A percentile compares a stretch with the other conserved stretches of the same genome.
Evolutionary conservation across 2,888 invertebrate species (phyloP).

Genomic region (Diabrotica balteata): DNA sequence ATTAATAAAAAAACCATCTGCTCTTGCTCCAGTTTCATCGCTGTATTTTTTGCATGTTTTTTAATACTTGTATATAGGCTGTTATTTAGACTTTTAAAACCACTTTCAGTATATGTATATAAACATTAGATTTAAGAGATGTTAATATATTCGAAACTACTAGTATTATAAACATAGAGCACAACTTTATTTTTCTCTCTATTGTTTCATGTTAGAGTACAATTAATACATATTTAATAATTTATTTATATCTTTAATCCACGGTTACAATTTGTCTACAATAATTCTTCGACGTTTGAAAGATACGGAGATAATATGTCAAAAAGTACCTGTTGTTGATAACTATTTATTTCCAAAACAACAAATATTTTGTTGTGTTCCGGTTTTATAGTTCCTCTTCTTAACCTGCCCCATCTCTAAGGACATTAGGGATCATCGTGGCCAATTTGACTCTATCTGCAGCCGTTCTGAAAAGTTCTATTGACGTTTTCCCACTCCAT

Average conservation of each 20-base stretch:
- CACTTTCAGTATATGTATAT: conserved; percentile 25
- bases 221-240: conserved; percentile 17
- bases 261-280: too few relatives aligned
- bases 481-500: too few relatives aligned
- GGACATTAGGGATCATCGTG: too few relatives aligned
- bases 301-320: too few relatives aligned
- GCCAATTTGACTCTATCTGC: too few relatives aligned
- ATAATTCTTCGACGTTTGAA: too few relatives aligned
- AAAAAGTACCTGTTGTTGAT: too few relatives aligned
- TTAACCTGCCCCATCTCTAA: too few relatives aligned
- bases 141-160: conserved; percentile 39
- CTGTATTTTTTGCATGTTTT: conserved; percentile 10
- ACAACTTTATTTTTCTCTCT: conserved; percentile 35
- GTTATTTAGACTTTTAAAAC: conserved; percentile 13
- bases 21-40: conserved; percentile 24
- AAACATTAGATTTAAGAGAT: conserved; percentile 29
- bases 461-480: too few relatives aligned
- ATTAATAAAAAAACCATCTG: background rate
- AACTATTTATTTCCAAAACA: too few relatives aligned
- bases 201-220: conserved; percentile 19
- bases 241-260: background rate
- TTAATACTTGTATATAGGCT: conserved; percentile 20
- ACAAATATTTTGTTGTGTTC: too few relatives aligned
- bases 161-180: conserved; percentile 30
- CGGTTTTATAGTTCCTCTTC: too few relatives aligned